Evolutionary conservation across 2,888 invertebrate species (phyloP), one percentile per base, ranked within the genome.

Genomic region (Melanophora roralis): DNA sequence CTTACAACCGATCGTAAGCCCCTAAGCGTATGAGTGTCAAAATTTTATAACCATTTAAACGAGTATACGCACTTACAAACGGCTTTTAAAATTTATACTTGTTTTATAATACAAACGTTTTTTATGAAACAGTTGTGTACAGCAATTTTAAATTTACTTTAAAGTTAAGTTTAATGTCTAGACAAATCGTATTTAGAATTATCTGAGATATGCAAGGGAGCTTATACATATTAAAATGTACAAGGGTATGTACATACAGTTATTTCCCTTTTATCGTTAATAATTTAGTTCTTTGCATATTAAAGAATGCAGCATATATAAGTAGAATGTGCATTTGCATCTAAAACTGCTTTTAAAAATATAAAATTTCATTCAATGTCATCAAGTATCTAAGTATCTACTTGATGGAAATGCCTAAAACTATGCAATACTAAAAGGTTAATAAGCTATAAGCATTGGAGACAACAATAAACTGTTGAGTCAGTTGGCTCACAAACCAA

Each of bases 381-480:
- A 80, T 64, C 57, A 68, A 53, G 68, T 64, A 73, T 27, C 6
- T 27, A 27, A 5, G 27, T 27, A 27, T 27, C 4, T 6, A 27
- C 27, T n/a, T n/a, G n/a, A n/a, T n/a, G n/a, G n/a, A 27, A 27
- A 27, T 68, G 64, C 72, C 72, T 65, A 76, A 79, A 81, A 76
- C 59, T 73, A 69, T 53, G 76, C 78, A 79, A 78, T 62, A 79
- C 72, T 73, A 79, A 78, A 77, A 79, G n/a, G 67, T 72, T 49
- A 72, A 76, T 55, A 78, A 81, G 72, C 43, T 47, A 78, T 73
- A 72, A 78, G 78, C 59, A 76, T 68, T 55, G 36, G 57, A 73
- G 65, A 76, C 76, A 78, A 74, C 82, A 81, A 78, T 81, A 81
- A 82, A 78, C 82, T 83, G 83, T 83, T 83, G 83, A 83, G 78